Evolutionary conservation across 1,140 invertebrate genomes (phyloP).

Genomic region (Leptopilina clavipes): DNA sequence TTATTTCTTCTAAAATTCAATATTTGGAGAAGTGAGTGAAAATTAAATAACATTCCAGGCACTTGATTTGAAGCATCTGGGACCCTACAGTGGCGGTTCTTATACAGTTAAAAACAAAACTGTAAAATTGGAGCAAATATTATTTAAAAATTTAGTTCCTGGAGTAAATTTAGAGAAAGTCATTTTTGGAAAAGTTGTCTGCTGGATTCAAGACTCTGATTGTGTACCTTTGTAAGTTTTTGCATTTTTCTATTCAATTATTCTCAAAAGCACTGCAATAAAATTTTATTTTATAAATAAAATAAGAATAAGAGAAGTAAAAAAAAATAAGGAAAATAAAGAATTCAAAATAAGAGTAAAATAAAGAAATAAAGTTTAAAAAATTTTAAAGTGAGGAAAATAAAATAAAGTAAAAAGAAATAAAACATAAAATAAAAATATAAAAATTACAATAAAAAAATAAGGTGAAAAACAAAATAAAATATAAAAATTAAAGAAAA

Average conservation of each 20-base stretch:
- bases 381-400: no score
- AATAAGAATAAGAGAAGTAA: no score
- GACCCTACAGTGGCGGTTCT: slow-evolving; percentile 78
- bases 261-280: slow-evolving; percentile 18
- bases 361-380: no score
- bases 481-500: neutral
- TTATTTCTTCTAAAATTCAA: no score
- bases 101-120: slow-evolving; percentile 76
- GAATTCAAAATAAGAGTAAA: no score
- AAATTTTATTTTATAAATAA: no score
- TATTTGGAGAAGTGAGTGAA: no score
- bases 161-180: slow-evolving; percentile 82
- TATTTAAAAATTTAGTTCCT: slow-evolving; percentile 74
- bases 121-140: slow-evolving; percentile 75
- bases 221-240: slow-evolving; percentile 85
- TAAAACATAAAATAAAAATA: no score
- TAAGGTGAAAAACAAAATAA: neutral
- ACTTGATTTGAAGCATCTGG: slow-evolving; percentile 77
- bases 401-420: no score
- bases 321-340: no score
- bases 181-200: slow-evolving; percentile 87
- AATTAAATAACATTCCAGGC: slow-evolving; percentile 65
- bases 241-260: slow-evolving; percentile 27
- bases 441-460: no score
- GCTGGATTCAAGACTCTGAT: slow-evolving; percentile 84